Evolutionary conservation across 2,888 invertebrate species (phyloP), one percentile per base, ranked within the genome.

Genomic region (Lamellibrachia columna): DNA sequence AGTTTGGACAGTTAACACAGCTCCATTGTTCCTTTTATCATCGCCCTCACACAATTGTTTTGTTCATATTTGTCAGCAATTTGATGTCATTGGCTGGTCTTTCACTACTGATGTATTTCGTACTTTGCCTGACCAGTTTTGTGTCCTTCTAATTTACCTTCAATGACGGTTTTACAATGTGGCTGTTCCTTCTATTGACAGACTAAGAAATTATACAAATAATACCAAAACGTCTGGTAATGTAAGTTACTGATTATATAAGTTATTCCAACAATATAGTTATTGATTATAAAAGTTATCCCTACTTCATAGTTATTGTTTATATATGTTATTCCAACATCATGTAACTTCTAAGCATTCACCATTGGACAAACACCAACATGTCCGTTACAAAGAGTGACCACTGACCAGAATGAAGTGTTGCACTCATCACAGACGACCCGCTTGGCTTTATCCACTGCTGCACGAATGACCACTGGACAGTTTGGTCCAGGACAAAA

Each of bases 401-500:
- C 75, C 95, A 95, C 97, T 95, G 94, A 99, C 97, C 99, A 99
- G 96, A 99, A 99, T 92, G 98, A 97, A 92, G 98, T 98, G 97
- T 98, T 98, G 97, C 99, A 99, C 91, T 98, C 97, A 94, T 97
- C 97, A 97, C 99, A 99, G 94, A 98, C 98, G 52, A 98, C 98
- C 95, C 98, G 97, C 96, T 98, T 98, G 15, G 98, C 98, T 96
- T 97, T 97, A 91, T 97, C 97, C 95, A 98, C 98, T 96, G 98
- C 98, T 91, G 99, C 98, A 95, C 98, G 98, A 60, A 97, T 96
- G 94, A 99, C 98, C 90, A 98, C 97, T 97, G 98, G 98, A 97
- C 99, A 99, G 97, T 99, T 99, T 93, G 98, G 98, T 90, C 99
- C 99, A 90, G 99, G 99, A 96, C 96, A 96, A 93, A 96, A 96